These are phyloP conservation scores for Magallana angulata DNA, from an alignment of 1,140 invertebrate species.

Conservation along the genomic window DNA sequence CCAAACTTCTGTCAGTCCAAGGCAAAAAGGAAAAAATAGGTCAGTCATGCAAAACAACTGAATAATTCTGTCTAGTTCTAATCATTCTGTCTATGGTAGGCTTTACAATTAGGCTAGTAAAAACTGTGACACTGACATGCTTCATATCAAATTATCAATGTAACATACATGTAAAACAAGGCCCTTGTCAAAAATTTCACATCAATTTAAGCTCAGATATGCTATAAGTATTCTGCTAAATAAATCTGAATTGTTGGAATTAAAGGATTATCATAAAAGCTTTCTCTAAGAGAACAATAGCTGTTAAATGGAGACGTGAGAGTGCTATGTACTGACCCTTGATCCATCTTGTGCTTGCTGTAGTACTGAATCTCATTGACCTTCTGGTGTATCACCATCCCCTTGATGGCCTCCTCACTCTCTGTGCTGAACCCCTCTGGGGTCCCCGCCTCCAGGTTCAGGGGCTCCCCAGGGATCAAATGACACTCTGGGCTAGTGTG, in stretches of 20 bases:
- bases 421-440: constrained; percentile 75
- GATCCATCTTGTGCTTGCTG: constrained; percentile 69
- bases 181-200: no score
- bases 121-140: no score
- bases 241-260: no score
- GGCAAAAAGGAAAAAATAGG: background rate
- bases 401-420: constrained; percentile 74
- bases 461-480: constrained; percentile 71
- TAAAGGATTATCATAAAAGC: background rate
- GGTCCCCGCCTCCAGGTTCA: constrained; percentile 76
- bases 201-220: no score
- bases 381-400: constrained; percentile 73
- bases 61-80: background rate
- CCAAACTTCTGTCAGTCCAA: constrained; percentile 12
- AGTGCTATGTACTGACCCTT: constrained; percentile 57
- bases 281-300: no score
- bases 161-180: no score
- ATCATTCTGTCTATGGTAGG: background rate
- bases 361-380: constrained; percentile 68
- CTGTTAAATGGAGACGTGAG: no score
- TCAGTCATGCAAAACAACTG: background rate
- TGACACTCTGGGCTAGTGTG: constrained; percentile 95
- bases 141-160: no score
- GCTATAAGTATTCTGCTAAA: no score
- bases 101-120: background rate